Evolutionary conservation across 1,140 invertebrate genomes (phyloP).

Genomic region (Diploscapter pachys): DNA sequence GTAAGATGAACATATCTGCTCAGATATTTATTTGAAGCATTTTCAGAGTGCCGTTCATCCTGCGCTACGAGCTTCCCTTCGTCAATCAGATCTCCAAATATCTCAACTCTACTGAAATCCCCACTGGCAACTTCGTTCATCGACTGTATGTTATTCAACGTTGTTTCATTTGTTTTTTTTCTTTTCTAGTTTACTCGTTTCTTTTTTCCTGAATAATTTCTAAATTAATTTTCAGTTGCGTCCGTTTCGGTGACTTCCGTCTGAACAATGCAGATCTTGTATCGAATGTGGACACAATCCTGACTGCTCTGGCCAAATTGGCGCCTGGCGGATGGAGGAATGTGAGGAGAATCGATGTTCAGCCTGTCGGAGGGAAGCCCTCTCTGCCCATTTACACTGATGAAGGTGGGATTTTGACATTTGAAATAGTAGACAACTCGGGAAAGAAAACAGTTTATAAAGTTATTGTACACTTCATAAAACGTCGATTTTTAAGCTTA

Average conservation of each 20-base stretch:
- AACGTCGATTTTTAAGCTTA: too few species aligned
- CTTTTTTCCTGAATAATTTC: background rate
- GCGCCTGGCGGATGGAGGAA: slow-evolving; percentile 38
- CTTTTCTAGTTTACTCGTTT: too few species aligned
- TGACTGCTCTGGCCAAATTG: background rate
- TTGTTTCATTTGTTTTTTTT: too few species aligned
- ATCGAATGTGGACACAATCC: slow-evolving; percentile 25
- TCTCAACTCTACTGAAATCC: too few species aligned
- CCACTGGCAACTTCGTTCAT: too few species aligned
- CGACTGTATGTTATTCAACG: too few species aligned
- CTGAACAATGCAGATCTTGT: background rate
- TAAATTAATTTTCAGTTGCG: slow-evolving; percentile 17
- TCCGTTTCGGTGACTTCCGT: slow-evolving; percentile 29
- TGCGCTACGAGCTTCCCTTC: too few species aligned
- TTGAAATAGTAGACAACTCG: slow-evolving; percentile 1
- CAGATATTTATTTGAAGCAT: background rate
- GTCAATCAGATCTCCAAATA: too few species aligned
- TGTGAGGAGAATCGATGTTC: slow-evolving; percentile 33
- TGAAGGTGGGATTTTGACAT: slow-evolving; percentile 14
- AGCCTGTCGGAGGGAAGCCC: slow-evolving; percentile 12
- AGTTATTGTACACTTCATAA: background rate
- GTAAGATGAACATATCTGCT: background rate
- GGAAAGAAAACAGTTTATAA: slow-evolving; percentile 11
- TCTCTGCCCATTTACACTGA: slow-evolving; percentile 38
- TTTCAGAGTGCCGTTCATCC: background rate